Conservation (phyloP, 2,113 vertebrate genomes). For the Centropus unirufus region DNA sequence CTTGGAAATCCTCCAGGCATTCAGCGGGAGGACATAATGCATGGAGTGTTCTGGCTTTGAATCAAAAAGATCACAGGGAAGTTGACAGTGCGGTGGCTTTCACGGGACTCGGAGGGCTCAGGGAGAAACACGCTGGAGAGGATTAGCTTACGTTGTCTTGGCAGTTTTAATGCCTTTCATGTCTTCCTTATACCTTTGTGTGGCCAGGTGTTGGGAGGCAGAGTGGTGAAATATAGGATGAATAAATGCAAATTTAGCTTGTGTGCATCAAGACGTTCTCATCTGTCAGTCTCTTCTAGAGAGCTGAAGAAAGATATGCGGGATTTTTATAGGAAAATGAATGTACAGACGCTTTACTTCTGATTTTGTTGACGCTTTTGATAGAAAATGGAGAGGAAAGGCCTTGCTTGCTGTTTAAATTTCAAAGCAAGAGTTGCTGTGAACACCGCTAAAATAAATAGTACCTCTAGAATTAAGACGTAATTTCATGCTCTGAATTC, state of each 20-base stretch:
- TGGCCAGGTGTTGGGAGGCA: background rate
- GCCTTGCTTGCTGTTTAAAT: background rate
- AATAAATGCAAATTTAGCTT: background rate
- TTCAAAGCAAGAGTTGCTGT: background rate
- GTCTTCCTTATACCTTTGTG: background rate
- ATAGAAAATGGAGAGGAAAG: background rate
- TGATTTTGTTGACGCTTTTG: background rate
- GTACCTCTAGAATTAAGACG: background rate
- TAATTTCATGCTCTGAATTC: background rate
- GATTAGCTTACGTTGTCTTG: background rate
- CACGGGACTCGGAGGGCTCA: background rate
- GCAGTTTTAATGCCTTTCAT: background rate
- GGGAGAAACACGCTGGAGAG: background rate
- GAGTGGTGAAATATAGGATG: background rate
- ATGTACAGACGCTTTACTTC: background rate
- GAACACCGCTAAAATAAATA: background rate
- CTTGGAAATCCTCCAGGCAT: background rate
- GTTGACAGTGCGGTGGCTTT: background rate
- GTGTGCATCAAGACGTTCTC: background rate
- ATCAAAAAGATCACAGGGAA: constrained; percentile 21
- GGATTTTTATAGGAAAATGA: background rate
- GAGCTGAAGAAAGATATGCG: background rate
- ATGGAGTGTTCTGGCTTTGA: background rate
- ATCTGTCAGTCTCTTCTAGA: background rate
- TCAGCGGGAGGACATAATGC: background rate